These are phyloP conservation scores for Ageneiosus marmoratus DNA, from an alignment of 2,113 vertebrate genomes.

Conservation along the genomic window DNA sequence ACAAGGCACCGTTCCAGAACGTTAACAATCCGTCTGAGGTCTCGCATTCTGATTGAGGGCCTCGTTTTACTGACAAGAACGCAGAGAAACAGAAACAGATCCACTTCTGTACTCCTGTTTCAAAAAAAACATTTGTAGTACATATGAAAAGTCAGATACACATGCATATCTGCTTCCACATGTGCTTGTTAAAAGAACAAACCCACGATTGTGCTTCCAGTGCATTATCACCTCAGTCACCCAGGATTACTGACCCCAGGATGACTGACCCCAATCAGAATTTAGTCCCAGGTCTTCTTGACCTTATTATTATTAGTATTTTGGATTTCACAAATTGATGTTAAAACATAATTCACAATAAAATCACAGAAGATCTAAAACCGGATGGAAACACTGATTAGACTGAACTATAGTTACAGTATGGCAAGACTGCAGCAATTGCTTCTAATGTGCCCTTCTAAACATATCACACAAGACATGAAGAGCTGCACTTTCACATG, in stretches of 20 bases:
- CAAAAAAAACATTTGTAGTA: conserved; percentile 39
- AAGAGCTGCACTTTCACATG: neutral
- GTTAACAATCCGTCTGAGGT: conserved; percentile 60
- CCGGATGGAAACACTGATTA: conserved; percentile 8
- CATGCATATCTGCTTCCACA: conserved; percentile 52
- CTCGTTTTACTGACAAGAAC: conserved; percentile 34
- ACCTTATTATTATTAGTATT: neutral
- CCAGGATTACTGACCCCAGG: no score
- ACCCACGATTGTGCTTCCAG: conserved; percentile 54
- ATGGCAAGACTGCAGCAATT: conserved; percentile 22
- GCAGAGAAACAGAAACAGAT: conserved; percentile 39
- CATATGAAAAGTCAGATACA: conserved; percentile 70
- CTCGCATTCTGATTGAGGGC: conserved; percentile 52
- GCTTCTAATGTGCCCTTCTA: conserved; percentile 33
- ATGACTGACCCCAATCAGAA: no score
- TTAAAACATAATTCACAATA: conserved; percentile 4
- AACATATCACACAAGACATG: conserved; percentile 16
- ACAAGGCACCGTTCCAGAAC: conserved; percentile 71
- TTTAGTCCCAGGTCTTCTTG: conserved; percentile 10
- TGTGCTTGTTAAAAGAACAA: conserved; percentile 20
- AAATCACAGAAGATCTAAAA: neutral
- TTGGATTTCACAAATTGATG: neutral
- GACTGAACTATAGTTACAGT: conserved; percentile 26
- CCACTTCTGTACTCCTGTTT: conserved; percentile 35
- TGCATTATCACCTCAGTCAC: conserved; percentile 49